Conservation (phyloP, 37 sponge, comb jelly and placozoan species). For the Halichondria panicea region DNA sequence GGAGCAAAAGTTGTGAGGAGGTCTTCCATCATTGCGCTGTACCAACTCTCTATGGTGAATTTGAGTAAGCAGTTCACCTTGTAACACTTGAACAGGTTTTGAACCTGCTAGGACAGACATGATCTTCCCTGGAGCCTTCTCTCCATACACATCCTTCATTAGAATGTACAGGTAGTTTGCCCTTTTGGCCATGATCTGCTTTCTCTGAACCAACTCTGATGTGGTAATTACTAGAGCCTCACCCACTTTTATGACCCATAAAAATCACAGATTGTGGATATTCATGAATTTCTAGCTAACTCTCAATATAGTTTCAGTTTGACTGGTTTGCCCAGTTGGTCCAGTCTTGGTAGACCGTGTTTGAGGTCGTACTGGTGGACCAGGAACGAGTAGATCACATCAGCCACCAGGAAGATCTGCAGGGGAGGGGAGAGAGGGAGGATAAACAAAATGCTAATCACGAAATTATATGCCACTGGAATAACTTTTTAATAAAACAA, state of each 20-base stretch:
- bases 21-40: constrained; percentile 11
- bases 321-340: constrained; percentile 62
- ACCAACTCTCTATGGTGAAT: not conserved
- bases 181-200: too few species aligned
- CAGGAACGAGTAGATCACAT: constrained; percentile 78
- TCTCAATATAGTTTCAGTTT: constrained; percentile 58
- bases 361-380: constrained; percentile 79
- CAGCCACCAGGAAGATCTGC: constrained; percentile 76
- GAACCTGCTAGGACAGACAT: not conserved
- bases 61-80: constrained; percentile 23
- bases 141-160: constrained; percentile 3
- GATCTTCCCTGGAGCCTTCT: not conserved
- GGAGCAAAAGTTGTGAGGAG: constrained; percentile 9
- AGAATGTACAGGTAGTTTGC: not conserved
- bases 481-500: too few species aligned
- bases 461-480: too few species aligned
- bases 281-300: too few species aligned
- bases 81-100: not conserved
- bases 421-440: not conserved
- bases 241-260: too few species aligned
- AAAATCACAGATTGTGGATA: too few species aligned
- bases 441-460: too few species aligned
- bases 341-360: constrained; percentile 80
- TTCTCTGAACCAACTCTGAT: too few species aligned
- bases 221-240: too few species aligned